These are phyloP conservation scores for Nycticorax nycticorax DNA, from an alignment of 2,113 vertebrate genomes.

Conservation along the genomic window DNA sequence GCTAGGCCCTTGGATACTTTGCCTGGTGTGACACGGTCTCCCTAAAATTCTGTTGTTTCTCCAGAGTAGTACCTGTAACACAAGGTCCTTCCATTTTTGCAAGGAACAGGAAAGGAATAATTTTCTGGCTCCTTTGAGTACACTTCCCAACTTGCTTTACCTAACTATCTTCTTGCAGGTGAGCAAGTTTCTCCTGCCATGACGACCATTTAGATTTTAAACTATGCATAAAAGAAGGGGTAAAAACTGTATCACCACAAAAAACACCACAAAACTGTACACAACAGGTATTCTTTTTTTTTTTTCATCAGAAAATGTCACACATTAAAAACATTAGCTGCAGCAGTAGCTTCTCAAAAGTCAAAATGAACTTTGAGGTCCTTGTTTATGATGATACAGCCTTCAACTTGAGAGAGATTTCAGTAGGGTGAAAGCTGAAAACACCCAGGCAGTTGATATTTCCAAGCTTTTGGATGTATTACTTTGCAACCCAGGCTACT, in stretches of 20 bases:
- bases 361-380: background rate
- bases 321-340: background rate
- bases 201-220: background rate
- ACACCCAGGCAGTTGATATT: background rate
- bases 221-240: no score
- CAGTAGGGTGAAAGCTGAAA: background rate
- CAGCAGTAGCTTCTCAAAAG: background rate
- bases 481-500: background rate
- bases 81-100: background rate
- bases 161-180: background rate
- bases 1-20: background rate
- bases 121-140: background rate
- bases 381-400: background rate
- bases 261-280: background rate
- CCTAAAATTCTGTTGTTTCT: background rate
- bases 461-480: background rate
- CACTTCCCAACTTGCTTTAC: background rate
- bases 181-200: background rate
- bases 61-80: background rate
- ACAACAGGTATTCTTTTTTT: background rate
- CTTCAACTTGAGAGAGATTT: background rate
- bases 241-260: background rate
- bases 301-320: background rate
- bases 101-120: background rate
- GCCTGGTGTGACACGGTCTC: background rate